Conservation (phyloP, 1,140 invertebrate species). For the Magallana gigas region DNA sequence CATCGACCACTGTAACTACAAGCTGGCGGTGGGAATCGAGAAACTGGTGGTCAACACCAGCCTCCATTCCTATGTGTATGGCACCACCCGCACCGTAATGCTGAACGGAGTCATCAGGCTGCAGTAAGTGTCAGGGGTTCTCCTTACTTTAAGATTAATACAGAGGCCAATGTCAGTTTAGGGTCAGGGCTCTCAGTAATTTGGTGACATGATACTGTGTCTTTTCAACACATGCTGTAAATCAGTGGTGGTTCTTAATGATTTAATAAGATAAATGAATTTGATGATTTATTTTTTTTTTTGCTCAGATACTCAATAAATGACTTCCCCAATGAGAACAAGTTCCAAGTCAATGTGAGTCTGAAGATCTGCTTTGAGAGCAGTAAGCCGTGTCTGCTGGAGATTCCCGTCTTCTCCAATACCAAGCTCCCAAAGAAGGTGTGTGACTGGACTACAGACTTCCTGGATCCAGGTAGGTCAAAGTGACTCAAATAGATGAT, state of each 20-base stretch:
- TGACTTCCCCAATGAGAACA: constrained; percentile 51
- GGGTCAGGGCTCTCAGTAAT: too few relatives aligned
- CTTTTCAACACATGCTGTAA: too few relatives aligned
- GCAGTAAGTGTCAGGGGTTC: constrained; percentile 33
- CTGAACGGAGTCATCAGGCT: constrained; percentile 43
- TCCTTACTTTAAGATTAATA: too few relatives aligned
- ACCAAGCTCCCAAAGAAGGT: constrained; percentile 54
- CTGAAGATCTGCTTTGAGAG: constrained; percentile 57
- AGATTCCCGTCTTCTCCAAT: constrained; percentile 50
- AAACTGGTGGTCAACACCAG: constrained; percentile 43
- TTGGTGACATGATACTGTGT: too few relatives aligned
- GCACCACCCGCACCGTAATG: not conserved
- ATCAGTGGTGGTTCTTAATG: too few relatives aligned
- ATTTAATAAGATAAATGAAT: too few relatives aligned
- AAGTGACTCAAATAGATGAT: too few relatives aligned
- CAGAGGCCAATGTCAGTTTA: too few relatives aligned
- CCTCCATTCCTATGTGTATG: constrained; percentile 38
- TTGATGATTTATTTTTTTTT: not conserved
- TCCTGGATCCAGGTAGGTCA: constrained; percentile 22
- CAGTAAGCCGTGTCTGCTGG: constrained; percentile 48
- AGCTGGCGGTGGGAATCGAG: constrained; percentile 51
- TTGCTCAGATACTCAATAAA: constrained; percentile 54
- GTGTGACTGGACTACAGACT: constrained; percentile 55
- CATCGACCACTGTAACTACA: constrained; percentile 54
- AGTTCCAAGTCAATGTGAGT: constrained; percentile 54